Percentiles rank a stretch among this genome's conserved stretches.
These are phyloP conservation scores for Drosophila subquinaria DNA, from an alignment of 2,888 invertebrate species.

Conservation along the genomic window DNA sequence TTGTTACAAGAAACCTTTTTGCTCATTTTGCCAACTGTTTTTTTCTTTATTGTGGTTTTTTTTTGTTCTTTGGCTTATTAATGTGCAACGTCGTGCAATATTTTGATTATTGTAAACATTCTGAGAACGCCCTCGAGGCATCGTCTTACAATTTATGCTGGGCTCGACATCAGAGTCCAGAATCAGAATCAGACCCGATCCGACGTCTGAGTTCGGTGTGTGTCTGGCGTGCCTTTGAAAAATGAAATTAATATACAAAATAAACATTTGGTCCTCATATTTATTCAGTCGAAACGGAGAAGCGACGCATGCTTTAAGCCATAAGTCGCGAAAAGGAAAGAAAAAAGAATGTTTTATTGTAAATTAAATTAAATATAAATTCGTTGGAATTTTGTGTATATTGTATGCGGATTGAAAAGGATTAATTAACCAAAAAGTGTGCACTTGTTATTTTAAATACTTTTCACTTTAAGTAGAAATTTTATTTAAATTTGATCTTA, in stretches of 20 bases:
- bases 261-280: conserved; percentile 51
- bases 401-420: not conserved
- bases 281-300: conserved; percentile 40
- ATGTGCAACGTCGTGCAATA: conserved; percentile 76
- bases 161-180: conserved; percentile 23
- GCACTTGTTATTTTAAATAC: no score
- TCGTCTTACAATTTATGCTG: conserved; percentile 71
- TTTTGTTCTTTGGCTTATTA: conserved; percentile 52
- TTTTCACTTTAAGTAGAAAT: not conserved
- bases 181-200: conserved; percentile 8
- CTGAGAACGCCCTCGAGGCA: conserved; percentile 54
- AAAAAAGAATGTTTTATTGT: not conserved
- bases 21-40: conserved; percentile 4
- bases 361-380: conserved; percentile 15
- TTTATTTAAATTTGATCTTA: not conserved
- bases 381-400: not conserved
- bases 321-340: conserved; percentile 11
- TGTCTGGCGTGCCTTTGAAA: conserved; percentile 26
- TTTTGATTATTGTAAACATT: conserved; percentile 69
- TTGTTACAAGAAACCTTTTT: conserved; percentile 29
- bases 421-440: no score
- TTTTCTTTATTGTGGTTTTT: conserved; percentile 12
- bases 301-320: conserved; percentile 2
- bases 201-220: not conserved
- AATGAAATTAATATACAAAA: conserved; percentile 67